Evolutionary conservation across 2,113 vertebrate genomes (phyloP), one percentile per base, ranked within the genome.

Genomic region (Pycnonotus jocosus): DNA sequence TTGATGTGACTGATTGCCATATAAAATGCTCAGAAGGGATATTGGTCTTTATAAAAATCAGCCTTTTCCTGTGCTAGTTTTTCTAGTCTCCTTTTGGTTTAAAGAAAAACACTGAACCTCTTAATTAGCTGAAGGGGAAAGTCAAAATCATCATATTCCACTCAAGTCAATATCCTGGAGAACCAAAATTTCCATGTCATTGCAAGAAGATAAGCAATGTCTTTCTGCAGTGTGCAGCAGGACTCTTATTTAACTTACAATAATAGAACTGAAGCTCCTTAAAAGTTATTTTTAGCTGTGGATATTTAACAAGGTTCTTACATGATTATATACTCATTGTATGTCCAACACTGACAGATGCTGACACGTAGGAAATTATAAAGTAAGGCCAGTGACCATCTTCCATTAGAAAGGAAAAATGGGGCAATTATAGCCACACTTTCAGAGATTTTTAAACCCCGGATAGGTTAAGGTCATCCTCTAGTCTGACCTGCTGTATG

Each of bases 391-490:
- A 71, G 83, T 85, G 76, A 88, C 76, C 25, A 38, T 93, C 76
- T 95, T 95, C 58, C 50, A 40, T 88, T 96, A 94, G 62, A 92
- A 96, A 92, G 86, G 94, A 87, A 97, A 95, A 95, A 84, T 62
- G 28, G 92, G 68, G 48, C 64, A 85, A 86, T 58, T 73, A 56
- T 23, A 95, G 84, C 44, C 74, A 50, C 4, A 51, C 10, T 73
- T 72, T 90, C 28, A 47, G n/a, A 88, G 33, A 61, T 80, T 94
- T 90, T 86, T n/a, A 73, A 88, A 73, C 8, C 6, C 30, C 38
- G 28, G 17, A 54, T 28, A 66, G 17, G 12, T 42, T 73, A 76
- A 6, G 3, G 42, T 42, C 1, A 2, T 81, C n/a, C 35, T 90
- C 18, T 85, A 47, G 47, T 61, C 42, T 1, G 3, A 73, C 12